Percentiles rank a stretch among this genome's conserved stretches.
phyloP scores from a whole-genome alignment of 2,113 vertebrate species.

The Lutjanus erythropterus region DNA sequence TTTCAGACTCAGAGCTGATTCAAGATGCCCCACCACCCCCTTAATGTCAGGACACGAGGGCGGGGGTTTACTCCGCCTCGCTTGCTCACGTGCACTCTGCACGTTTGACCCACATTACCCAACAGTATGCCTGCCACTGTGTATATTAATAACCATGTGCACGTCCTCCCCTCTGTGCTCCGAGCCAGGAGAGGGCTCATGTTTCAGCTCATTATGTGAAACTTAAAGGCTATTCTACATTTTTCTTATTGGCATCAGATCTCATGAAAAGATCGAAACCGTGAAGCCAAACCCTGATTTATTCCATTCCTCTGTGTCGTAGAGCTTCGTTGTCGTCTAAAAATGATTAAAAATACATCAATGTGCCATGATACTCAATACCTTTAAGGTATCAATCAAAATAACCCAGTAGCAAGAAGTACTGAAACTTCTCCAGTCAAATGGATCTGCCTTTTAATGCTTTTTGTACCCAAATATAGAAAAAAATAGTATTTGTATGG shows the following conservation, averaged over 20 bases:
- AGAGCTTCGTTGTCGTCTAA: background rate
- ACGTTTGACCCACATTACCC: conserved; percentile 76
- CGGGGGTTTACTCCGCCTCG: conserved; percentile 41
- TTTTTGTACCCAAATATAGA: too few relatives aligned
- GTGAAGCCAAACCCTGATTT: background rate
- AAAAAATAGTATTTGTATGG: too few relatives aligned
- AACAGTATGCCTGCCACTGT: conserved; percentile 46
- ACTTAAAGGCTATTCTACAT: background rate
- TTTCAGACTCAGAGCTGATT: conserved; percentile 54
- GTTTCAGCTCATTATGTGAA: conserved; percentile 56
- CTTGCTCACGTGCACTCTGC: conserved; percentile 62
- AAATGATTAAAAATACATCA: too few relatives aligned
- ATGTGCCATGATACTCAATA: too few relatives aligned
- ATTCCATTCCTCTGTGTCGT: background rate
- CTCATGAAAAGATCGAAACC: background rate
- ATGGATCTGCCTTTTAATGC: too few relatives aligned
- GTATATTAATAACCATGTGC: conserved; percentile 71
- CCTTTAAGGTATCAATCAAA: too few relatives aligned
- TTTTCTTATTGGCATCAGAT: background rate
- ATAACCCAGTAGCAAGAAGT: too few relatives aligned
- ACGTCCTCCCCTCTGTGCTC: conserved; percentile 57
- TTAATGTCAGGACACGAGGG: conserved; percentile 25
- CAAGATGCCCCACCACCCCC: conserved; percentile 46
- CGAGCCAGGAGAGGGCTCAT: conserved; percentile 30
- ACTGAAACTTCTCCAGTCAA: too few relatives aligned